Evolutionary conservation across 2,888 invertebrate genomes (phyloP).

Genomic region (Deilephila elpenor): DNA sequence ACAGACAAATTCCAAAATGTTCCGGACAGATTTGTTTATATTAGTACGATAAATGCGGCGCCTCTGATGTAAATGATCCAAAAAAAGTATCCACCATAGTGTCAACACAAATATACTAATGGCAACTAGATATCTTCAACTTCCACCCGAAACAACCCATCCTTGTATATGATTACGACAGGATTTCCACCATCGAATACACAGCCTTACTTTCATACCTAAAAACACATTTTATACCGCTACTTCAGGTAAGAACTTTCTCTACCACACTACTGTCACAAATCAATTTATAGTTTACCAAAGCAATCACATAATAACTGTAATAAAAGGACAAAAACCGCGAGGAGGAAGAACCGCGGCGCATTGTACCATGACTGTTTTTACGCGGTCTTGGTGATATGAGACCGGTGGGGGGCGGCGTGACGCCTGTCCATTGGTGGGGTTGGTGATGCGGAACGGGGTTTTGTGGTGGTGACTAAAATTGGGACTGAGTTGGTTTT

Average conservation of each 20-base stretch:
- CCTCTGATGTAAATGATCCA: too few relatives aligned
- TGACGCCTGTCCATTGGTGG: slow-evolving; percentile 19
- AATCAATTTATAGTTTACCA: background rate
- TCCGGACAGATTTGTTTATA: too few relatives aligned
- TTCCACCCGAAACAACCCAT: too few relatives aligned
- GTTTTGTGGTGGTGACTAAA: slow-evolving; percentile 17
- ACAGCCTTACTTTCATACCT: too few relatives aligned
- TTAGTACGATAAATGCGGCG: too few relatives aligned
- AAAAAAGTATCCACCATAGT: too few relatives aligned
- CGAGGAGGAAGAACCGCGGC: background rate
- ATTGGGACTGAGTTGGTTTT: background rate
- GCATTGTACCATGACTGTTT: slow-evolving; percentile 11
- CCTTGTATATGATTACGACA: too few relatives aligned
- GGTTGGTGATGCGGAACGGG: slow-evolving; percentile 12
- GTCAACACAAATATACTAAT: too few relatives aligned
- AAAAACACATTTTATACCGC: too few relatives aligned
- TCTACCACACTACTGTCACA: background rate
- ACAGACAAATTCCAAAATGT: too few relatives aligned
- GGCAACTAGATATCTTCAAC: too few relatives aligned
- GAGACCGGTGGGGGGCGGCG: background rate
- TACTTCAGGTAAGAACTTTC: background rate
- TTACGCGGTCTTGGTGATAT: background rate
- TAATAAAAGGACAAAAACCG: slow-evolving; percentile 15
- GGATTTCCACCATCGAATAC: too few relatives aligned
- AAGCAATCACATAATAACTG: slow-evolving; percentile 17